Conservation (phyloP, 2,888 invertebrate genomes). For the Ectemnius lituratus region DNA sequence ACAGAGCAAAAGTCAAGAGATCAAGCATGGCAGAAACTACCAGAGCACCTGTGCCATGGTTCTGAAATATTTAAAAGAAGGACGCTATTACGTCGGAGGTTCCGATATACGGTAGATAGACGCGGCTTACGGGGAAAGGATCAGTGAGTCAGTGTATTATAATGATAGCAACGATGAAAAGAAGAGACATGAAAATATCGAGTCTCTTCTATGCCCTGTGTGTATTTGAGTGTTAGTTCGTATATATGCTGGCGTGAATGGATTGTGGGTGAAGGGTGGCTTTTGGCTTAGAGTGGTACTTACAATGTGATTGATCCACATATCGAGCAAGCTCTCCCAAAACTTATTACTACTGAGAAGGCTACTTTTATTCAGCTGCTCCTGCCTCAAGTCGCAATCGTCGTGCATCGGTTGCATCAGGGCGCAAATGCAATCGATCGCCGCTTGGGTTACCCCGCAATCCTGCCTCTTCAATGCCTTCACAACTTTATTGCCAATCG, state of each 20-base stretch:
- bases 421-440: slow-evolving; percentile 97
- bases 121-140: too few relatives aligned
- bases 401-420: slow-evolving; percentile 99
- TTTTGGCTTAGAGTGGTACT: slow-evolving; percentile 71
- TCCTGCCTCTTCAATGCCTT: slow-evolving; percentile 92
- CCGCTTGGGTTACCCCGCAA: slow-evolving; percentile 95
- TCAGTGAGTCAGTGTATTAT: too few relatives aligned
- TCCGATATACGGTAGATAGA: background rate
- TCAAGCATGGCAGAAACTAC: slow-evolving; percentile 99
- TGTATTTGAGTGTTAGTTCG: too few relatives aligned
- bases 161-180: background rate
- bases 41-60: slow-evolving; percentile 94
- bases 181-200: background rate
- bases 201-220: too few relatives aligned
- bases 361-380: slow-evolving; percentile 98
- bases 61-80: slow-evolving; percentile 79
- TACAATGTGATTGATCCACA: slow-evolving; percentile 97
- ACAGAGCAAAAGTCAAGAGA: slow-evolving; percentile 97
- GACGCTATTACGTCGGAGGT: background rate
- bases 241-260: too few relatives aligned
- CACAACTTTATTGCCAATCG: slow-evolving; percentile 95
- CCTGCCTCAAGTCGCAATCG: slow-evolving; percentile 97
- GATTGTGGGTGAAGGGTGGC: too few relatives aligned
- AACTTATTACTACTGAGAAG: slow-evolving; percentile 94
- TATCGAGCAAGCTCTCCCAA: slow-evolving; percentile 93